Evolutionary conservation across 1,140 invertebrate species (phyloP), one percentile per base, ranked within the genome.

Genomic region (Dendrolimus punctatus): DNA sequence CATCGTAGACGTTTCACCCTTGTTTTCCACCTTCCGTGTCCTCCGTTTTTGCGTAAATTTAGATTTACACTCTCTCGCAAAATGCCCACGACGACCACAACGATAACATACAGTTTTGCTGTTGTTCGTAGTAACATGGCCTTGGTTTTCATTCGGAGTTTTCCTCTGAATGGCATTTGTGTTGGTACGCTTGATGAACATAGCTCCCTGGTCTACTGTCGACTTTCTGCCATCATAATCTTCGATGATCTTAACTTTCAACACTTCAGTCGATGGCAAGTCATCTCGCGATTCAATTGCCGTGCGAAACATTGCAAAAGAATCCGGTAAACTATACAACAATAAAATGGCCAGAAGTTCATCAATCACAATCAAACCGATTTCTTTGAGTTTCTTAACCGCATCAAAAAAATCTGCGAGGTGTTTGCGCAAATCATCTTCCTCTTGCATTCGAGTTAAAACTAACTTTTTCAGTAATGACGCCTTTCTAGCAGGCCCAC

Each of bases 391-490:
- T 43, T 64, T 68, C 9, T 68, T 64, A 2, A 65, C 66, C 37
- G 56, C 60, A 8, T 68, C 62, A 58, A 68, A 66, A 46, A 65
- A 68, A 53, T 68, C 60, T 41, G 58, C n/a, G 42, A 68, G 57
- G 38, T 68, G 60, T 39, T 68, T 63, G n/a, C 47, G 45, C 4
- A 66, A 48, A 36, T 66, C 60, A 46, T 66, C 64, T 50, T 58
- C 63, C 49, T 68, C 62, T 38, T 45, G 40, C 58, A 69, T 66
- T 10, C 60, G 64, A 42, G 60, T 63, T 46, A 66, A 46, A 5
- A 69, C 55, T 8, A 69, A 58, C 47, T 55, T 69, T n/a, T 69
- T 65, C 46, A 69, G 55, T 47, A 66, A 55, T 37, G 64, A 69
- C 0, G 58, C 60, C 53, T 69, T 66, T 8, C 60, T 38, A 6